Conservation (phyloP, 2,888 invertebrate species). For the Amorpha juglandis region DNA sequence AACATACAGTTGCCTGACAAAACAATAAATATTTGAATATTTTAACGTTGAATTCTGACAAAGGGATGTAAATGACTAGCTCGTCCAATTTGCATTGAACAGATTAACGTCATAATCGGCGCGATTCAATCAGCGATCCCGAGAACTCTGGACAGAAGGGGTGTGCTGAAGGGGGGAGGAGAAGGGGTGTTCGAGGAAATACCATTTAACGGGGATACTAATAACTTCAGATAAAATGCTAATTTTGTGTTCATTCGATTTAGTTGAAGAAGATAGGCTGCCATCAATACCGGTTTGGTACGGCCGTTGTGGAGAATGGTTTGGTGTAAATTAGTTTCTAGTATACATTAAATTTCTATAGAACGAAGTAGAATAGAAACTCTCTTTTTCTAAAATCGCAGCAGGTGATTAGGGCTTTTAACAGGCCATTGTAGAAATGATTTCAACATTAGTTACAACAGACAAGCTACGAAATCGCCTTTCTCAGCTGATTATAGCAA, state of each 20-base stretch:
- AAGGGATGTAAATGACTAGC: constrained; percentile 81
- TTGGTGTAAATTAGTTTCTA: neutral
- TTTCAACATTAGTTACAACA: too few relatives aligned
- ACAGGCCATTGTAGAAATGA: too few relatives aligned
- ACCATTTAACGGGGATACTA: constrained; percentile 70
- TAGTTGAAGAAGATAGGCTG: constrained; percentile 64
- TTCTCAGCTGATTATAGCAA: too few relatives aligned
- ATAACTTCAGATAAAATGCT: constrained; percentile 82
- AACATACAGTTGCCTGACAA: constrained; percentile 30
- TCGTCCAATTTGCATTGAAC: constrained; percentile 83
- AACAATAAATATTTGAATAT: constrained; percentile 79
- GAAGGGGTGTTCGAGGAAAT: constrained; percentile 42
- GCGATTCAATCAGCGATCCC: constrained; percentile 81
- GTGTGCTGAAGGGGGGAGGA: constrained; percentile 41
- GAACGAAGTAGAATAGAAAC: neutral
- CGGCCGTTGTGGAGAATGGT: neutral
- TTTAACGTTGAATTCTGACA: constrained; percentile 75
- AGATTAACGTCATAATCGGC: constrained; percentile 84
- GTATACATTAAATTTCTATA: neutral
- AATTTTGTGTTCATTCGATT: constrained; percentile 84
- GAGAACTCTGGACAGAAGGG: constrained; percentile 66
- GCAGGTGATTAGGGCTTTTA: too few relatives aligned
- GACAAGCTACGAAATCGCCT: too few relatives aligned
- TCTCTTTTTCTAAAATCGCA: too few relatives aligned
- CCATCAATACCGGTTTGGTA: constrained; percentile 37